These are phyloP conservation scores for Eulemur coronatus DNA, from an alignment of 2,797 vertebrate genomes.

Conservation along the genomic window DNA sequence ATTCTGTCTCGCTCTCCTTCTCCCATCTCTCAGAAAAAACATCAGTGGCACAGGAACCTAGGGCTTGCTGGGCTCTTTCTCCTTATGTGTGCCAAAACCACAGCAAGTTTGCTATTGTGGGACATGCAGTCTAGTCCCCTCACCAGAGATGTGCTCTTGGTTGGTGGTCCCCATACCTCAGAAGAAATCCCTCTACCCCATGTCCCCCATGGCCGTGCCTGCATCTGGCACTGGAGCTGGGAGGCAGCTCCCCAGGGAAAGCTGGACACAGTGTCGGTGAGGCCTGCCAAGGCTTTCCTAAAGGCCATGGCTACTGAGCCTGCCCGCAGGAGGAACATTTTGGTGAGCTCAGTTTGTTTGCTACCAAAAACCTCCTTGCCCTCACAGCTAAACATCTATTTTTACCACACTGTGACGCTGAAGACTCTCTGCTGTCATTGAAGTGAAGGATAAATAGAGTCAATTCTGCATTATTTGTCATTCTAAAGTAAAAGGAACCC, in stretches of 20 bases:
- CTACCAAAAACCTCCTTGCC: constrained; percentile 36
- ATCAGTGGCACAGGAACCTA: background rate
- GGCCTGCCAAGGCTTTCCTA: constrained; percentile 59
- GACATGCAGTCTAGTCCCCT: background rate
- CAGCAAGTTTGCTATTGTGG: background rate
- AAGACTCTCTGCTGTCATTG: constrained; percentile 21
- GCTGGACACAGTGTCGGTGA: background rate
- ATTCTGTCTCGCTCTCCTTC: rapidly evolving
- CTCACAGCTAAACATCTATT: constrained; percentile 53
- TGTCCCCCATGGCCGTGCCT: background rate
- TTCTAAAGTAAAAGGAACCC: background rate
- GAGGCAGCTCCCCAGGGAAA: background rate
- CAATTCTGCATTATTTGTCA: background rate
- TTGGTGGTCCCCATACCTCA: background rate
- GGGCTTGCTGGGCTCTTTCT: background rate
- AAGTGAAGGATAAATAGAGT: background rate
- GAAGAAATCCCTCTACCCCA: background rate
- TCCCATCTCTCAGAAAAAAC: background rate
- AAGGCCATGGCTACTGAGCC: background rate
- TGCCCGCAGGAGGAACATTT: constrained; percentile 49
- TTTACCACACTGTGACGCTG: constrained; percentile 39
- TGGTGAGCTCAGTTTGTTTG: constrained; percentile 68
- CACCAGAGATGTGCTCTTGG: background rate
- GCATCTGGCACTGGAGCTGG: background rate
- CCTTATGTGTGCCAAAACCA: background rate